Conservation (phyloP, 2,797 vertebrate species). For the Malurus leucopterus region DNA sequence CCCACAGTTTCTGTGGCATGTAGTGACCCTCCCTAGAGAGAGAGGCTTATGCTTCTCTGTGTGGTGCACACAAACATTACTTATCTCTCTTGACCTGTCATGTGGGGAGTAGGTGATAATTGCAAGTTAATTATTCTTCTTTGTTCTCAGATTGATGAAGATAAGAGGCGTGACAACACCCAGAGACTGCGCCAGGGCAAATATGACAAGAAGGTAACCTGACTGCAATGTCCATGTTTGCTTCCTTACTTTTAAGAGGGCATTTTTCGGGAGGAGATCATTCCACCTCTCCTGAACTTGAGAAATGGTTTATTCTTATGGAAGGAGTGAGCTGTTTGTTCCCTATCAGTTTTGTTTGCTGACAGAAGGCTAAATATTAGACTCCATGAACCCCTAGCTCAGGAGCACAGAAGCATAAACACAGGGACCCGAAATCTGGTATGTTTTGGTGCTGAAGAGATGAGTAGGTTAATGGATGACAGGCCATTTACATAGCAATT, state of each 20-base stretch:
- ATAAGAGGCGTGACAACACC: conserved; percentile 82
- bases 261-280: background rate
- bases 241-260: background rate
- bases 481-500: background rate
- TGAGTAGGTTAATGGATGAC: background rate
- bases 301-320: background rate
- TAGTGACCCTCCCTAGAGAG: background rate
- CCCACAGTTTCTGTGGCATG: background rate
- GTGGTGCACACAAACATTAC: background rate
- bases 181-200: conserved; percentile 80
- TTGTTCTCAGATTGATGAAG: conserved; percentile 87
- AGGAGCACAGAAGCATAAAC: background rate
- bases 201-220: conserved; percentile 91
- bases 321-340: background rate
- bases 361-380: background rate
- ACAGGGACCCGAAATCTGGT: background rate
- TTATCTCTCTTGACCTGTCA: background rate
- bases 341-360: background rate
- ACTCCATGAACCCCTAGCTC: background rate
- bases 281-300: background rate
- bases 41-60: background rate
- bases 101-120: background rate
- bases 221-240: background rate
- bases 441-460: background rate
- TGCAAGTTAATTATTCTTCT: conserved; percentile 46